Conservation (phyloP, 1,140 invertebrate genomes). For the Heliconius himera region DNA sequence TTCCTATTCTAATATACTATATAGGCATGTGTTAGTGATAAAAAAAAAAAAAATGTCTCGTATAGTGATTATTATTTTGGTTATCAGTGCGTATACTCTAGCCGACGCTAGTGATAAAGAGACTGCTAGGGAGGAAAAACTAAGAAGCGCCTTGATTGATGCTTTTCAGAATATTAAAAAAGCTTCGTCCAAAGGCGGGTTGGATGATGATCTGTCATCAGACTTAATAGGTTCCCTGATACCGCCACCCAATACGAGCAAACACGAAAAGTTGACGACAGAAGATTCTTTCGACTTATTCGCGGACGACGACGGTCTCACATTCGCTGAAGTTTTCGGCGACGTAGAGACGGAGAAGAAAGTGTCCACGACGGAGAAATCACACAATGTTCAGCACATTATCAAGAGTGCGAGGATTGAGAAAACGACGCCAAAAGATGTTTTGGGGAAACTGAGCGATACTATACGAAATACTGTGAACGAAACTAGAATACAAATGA, state of each 20-base stretch:
- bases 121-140: conserved; percentile 67
- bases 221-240: conserved; percentile 65
- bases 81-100: conserved; percentile 56
- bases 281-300: conserved; percentile 70
- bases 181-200: conserved; percentile 63
- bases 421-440: conserved; percentile 60
- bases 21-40: conserved; percentile 61
- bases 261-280: conserved; percentile 46
- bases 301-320: conserved; percentile 69
- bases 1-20: conserved; percentile 23
- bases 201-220: conserved; percentile 60
- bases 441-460: conserved; percentile 57
- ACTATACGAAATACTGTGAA: conserved; percentile 62
- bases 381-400: conserved; percentile 74
- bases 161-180: conserved; percentile 78
- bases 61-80: conserved; percentile 59
- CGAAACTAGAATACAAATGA: conserved; percentile 57
- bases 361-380: conserved; percentile 61
- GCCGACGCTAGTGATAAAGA: conserved; percentile 57
- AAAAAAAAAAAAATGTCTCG: conserved; percentile 61
- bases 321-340: conserved; percentile 64
- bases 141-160: conserved; percentile 72
- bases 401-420: conserved; percentile 60
- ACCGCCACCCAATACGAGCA: conserved; percentile 41
- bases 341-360: conserved; percentile 52